Conservation (phyloP, 2,797 vertebrate species). For the Esox lucius region DNA sequence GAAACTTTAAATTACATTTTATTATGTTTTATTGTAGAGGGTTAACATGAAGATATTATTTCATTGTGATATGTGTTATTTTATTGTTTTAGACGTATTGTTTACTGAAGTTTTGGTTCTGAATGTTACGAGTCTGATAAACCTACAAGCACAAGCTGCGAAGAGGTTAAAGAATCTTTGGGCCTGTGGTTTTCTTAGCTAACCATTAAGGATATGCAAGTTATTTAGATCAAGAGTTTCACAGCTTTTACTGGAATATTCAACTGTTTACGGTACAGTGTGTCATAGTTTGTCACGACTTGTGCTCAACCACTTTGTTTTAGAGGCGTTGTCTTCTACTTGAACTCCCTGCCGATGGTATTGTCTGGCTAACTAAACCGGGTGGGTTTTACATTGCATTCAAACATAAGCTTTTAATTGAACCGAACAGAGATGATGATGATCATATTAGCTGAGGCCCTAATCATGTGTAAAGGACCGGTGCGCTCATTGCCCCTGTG, state of each 20-base stretch:
- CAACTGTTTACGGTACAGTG: constrained; percentile 16
- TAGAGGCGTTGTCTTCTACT: constrained; percentile 48
- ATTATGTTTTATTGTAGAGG: constrained; percentile 6
- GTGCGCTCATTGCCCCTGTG: constrained; percentile 7
- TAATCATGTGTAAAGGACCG: constrained; percentile 1
- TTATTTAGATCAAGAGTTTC: constrained; percentile 15
- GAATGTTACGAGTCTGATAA: constrained; percentile 13
- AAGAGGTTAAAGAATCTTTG: constrained; percentile 9
- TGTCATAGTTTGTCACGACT: constrained; percentile 31
- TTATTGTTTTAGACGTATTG: constrained; percentile 8
- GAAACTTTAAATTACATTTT: constrained; percentile 1
- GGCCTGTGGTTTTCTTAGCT: background rate
- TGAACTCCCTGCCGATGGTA: constrained; percentile 45
- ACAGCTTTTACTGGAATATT: constrained; percentile 20
- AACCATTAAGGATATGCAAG: background rate
- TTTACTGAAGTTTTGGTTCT: constrained; percentile 15
- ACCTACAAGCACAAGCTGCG: constrained; percentile 29
- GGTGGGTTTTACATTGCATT: background rate
- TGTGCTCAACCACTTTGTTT: constrained; percentile 37
- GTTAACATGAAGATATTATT: constrained; percentile 35
- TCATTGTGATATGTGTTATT: background rate
- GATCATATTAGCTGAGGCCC: background rate
- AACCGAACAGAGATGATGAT: background rate
- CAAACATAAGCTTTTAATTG: background rate
- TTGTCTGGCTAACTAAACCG: constrained; percentile 8